Evolutionary conservation across 2,888 invertebrate genomes (phyloP), one percentile per base, ranked within the genome.

Genomic region (Thumatha senex): DNA sequence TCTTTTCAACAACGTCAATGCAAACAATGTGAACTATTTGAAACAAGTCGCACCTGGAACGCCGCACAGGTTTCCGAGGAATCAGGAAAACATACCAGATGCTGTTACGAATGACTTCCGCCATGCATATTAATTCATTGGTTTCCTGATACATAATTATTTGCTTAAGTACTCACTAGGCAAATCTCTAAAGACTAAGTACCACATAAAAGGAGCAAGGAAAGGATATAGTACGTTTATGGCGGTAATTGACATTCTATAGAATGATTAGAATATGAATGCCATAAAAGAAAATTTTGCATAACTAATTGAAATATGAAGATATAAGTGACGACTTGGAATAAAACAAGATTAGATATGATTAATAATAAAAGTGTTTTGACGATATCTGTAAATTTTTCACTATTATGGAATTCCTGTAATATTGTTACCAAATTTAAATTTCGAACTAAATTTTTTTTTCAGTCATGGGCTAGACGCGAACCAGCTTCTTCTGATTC

Each of bases 61-160:
- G 55, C 44, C 24, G 40, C 52, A 64, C 58, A 65, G 65, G 56
- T 67, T 67, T 61, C 46, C 52, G 40, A 42, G 44, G 46, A 50
- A 49, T 54, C 56, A 55, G 68, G 70, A 62, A 65, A 58, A 48
- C 57, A 58, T 61, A 51, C 61, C 41, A 42, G 54, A 46, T 44
- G 49, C 14, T 45, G 46, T 35, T 45, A 40, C 47, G 51, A 62
- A 63, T 46, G 54, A 54, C 53, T 70, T 67, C 69, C 70, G 63
- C 58, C 49, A 44, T 24, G 56, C 51, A 54, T 67, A 61, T 61
- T 64, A 64, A 63, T 64, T 56, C n/a, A 60, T 60, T 57, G 48
- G 56, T 63, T 63, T 70, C 54, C 63, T 61, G 55, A 36, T 48
- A 54, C 10, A 50, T 59, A 56, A 68, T 58, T 59, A 61, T 43